Base-by-base conservation (phyloP, 2,888 invertebrate genomes). In the Parnassius apollo region DNA sequence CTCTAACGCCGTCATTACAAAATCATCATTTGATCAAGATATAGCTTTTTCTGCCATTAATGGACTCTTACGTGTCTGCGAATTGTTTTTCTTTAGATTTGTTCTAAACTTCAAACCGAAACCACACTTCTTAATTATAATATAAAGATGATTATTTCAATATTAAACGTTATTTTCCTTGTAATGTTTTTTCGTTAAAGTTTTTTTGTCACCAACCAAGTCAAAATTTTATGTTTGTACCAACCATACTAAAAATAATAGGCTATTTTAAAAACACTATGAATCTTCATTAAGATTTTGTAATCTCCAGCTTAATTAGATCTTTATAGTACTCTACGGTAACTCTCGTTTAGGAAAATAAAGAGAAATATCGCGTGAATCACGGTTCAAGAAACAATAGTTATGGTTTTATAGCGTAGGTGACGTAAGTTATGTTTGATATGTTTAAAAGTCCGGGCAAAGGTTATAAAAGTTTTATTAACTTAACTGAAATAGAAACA, bases 401-500 rank as follows among this genome's bases (percentile, higher is more conserved):
- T 18, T 61, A 56, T 51, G 60, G 63, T 67, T 69, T 66, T 65
- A 69, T 65, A 65, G 60, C 62, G 66, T 59, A 18, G 46, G 66
- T 66, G 68, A 69, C 65, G 67, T 61, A 65, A 66, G 66, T 68
- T 65, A 64, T 25, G 64, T 66, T 65, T 59, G 64, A 66, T 62
- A 66, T 65, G 63, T 70, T 70, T 65, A 68, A 63, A 57, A 69
- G 62, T 66, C 65, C 58, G 64, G 56, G 42, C 65, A 61, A 48
- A 52, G 66, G 60, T 64, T 64, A 65, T 71, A 68, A 71, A 72
- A 70, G 25, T 69, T 69, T 70, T 71, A 71, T 69, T 63, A 59
- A 63, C 62, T 63, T 55, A 63, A 68, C 71, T 53, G 65, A 70
- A 71, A 71, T 74, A 72, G 71, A 74, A 68, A 69, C 64, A 71